phyloP scores from a whole-genome alignment of 2,113 vertebrate genomes.

The Bubo blakistoni region DNA sequence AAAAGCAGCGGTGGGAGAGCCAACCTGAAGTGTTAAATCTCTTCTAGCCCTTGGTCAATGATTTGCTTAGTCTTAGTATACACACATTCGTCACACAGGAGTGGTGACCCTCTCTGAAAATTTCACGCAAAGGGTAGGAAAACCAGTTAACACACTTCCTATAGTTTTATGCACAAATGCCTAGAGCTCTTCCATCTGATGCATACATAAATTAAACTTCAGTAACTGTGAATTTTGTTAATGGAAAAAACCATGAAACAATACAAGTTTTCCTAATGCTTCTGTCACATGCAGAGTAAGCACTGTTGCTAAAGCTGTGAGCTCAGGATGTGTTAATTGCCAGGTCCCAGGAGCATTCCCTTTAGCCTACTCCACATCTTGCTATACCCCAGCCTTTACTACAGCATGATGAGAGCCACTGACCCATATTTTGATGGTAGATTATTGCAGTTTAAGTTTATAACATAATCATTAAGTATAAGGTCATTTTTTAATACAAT shows the following conservation, averaged over 20 bases:
- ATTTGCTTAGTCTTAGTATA: neutral
- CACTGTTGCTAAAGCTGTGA: neutral
- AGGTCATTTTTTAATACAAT: neutral
- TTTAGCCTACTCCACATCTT: neutral
- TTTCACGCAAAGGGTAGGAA: neutral
- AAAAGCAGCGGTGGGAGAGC: neutral
- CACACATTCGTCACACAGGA: neutral
- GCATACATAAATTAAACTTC: neutral
- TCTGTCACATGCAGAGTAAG: neutral
- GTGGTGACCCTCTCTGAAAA: neutral
- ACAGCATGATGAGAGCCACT: neutral
- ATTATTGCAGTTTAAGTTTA: neutral
- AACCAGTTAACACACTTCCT: neutral
- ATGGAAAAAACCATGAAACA: neutral
- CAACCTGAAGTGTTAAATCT: neutral
- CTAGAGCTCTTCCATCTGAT: neutral
- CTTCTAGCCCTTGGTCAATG: neutral
- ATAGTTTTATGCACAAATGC: neutral
- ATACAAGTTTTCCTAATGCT: neutral
- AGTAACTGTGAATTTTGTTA: neutral
- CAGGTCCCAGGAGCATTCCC: neutral
- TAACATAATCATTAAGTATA: neutral
- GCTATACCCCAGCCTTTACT: neutral
- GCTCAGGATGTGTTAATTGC: slow-evolving; percentile 1
- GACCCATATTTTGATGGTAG: neutral